Conservation (phyloP, 2,888 invertebrate species). For the Abrostola triplasia region DNA sequence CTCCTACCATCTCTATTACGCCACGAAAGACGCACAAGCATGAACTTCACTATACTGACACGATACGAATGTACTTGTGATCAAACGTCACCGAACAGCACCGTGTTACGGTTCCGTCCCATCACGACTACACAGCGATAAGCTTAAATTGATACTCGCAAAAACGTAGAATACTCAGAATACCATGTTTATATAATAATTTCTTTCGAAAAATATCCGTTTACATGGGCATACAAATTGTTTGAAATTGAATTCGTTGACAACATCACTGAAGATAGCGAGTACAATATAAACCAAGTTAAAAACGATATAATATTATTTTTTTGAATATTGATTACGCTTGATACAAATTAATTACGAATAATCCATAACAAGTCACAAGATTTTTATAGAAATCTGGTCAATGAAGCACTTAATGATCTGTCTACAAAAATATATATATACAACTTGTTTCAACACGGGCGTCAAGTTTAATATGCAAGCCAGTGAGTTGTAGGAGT, state of each 20-base stretch:
- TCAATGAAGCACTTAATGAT: constrained; percentile 26
- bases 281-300: constrained; percentile 35
- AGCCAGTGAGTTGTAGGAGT: constrained; percentile 22
- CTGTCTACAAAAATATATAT: constrained; percentile 47
- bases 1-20: not conserved
- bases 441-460: constrained; percentile 31
- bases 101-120: not conserved
- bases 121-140: not conserved
- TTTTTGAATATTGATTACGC: no score
- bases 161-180: constrained; percentile 6
- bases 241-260: no score
- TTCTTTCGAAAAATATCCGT: constrained; percentile 3
- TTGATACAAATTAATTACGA: constrained; percentile 38
- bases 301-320: constrained; percentile 43
- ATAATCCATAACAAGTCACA: constrained; percentile 21
- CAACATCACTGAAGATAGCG: constrained; percentile 26
- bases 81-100: not conserved
- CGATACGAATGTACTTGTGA: constrained; percentile 1
- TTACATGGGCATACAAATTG: no score
- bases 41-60: not conserved
- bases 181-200: constrained; percentile 7
- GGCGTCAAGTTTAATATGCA: constrained; percentile 36
- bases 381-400: constrained; percentile 17
- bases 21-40: not conserved
- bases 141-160: constrained; percentile 5